Evolutionary conservation across 2,797 vertebrate species (phyloP).

Genomic region (Catostomus latipinnis): DNA sequence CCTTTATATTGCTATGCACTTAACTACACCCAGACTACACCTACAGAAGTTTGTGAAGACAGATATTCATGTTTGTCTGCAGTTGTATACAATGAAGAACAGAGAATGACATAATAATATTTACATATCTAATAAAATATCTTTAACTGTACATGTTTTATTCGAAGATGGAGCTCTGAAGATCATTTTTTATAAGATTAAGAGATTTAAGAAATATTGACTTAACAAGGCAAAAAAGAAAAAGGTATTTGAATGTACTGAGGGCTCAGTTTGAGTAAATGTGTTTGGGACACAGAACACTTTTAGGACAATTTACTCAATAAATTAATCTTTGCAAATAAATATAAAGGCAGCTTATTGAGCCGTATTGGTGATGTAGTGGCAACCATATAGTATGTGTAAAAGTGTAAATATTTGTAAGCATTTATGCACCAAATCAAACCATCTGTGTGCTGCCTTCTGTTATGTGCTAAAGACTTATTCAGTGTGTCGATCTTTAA

Average conservation of each 20-base stretch:
- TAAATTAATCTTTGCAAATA: too few relatives aligned
- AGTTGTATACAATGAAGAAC: too few relatives aligned
- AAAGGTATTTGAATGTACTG: background rate
- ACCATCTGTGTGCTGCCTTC: constrained; percentile 41
- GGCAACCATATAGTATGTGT: constrained; percentile 13
- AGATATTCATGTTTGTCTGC: background rate
- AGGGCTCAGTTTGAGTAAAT: background rate
- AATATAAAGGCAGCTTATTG: background rate
- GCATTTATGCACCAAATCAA: constrained; percentile 16
- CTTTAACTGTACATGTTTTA: too few relatives aligned
- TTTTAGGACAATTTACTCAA: background rate
- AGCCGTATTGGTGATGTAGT: background rate
- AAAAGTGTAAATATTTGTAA: constrained; percentile 40
- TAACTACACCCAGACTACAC: background rate
- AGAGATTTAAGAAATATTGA: too few relatives aligned
- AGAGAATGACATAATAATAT: too few relatives aligned
- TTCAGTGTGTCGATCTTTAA: constrained; percentile 4
- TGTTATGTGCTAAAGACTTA: constrained; percentile 18
- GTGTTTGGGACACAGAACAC: background rate
- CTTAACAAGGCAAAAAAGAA: too few relatives aligned
- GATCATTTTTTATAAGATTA: too few relatives aligned
- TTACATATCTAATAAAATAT: too few relatives aligned
- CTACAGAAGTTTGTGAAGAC: background rate
- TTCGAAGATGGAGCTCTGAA: too few relatives aligned
- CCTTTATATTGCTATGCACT: background rate